Conservation (phyloP, 2,888 invertebrate species). For the Orthosia gothica region DNA sequence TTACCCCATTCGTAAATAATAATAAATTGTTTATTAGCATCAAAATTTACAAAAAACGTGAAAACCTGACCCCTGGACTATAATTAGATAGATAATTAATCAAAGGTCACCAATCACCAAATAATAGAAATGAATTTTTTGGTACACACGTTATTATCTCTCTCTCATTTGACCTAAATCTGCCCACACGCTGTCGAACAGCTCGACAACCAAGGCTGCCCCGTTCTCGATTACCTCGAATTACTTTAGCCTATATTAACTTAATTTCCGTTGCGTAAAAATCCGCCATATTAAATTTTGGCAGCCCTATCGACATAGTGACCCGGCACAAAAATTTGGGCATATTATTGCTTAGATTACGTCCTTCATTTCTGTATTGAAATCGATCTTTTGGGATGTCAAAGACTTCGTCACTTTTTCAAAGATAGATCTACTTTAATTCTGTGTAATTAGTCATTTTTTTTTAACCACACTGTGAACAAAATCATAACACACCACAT, state of each 20-base stretch:
- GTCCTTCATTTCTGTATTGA: not conserved
- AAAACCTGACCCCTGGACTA: too few species aligned
- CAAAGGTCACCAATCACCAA: too few species aligned
- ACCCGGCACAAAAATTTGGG: constrained; percentile 56
- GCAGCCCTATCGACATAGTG: constrained; percentile 69
- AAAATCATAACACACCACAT: too few species aligned
- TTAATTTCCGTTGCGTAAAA: constrained; percentile 83
- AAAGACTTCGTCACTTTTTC: not conserved
- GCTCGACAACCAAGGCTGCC: constrained; percentile 53
- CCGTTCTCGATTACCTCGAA: constrained; percentile 63
- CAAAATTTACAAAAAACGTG: too few species aligned
- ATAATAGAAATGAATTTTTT: too few species aligned
- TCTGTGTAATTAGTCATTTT: too few species aligned
- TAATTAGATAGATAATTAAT: too few species aligned
- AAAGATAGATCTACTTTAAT: not conserved
- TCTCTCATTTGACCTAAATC: constrained; percentile 18
- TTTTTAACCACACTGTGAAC: too few species aligned
- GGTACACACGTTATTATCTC: not conserved
- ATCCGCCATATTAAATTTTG: constrained; percentile 68
- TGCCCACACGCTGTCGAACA: constrained; percentile 1
- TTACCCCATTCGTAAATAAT: too few species aligned
- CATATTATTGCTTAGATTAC: constrained; percentile 4
- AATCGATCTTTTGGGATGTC: constrained; percentile 5
- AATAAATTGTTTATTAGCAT: too few species aligned
- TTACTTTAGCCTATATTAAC: constrained; percentile 64